Evolutionary conservation across 2,113 vertebrate species (phyloP).

Genomic region (Sander lucioperca): DNA sequence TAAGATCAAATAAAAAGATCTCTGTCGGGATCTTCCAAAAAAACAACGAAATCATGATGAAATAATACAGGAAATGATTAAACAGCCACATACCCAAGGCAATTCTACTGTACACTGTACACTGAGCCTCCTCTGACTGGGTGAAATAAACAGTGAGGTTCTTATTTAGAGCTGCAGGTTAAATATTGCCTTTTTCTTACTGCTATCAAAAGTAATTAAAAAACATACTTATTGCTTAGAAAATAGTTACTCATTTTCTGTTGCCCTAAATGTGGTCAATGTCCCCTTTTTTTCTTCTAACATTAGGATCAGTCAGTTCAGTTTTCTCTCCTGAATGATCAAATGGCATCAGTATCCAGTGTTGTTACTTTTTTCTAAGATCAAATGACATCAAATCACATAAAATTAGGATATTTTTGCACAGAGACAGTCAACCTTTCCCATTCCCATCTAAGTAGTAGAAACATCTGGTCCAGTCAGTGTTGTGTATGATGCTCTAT

Average conservation of each 20-base stretch:
- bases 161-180: not conserved
- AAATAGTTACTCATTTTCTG: no score
- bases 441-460: not conserved
- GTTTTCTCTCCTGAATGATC: not conserved
- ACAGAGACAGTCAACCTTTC: no score
- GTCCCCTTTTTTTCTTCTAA: not conserved
- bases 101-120: not conserved
- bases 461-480: not conserved
- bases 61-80: conserved; percentile 45
- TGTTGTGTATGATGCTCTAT: not conserved
- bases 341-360: not conserved
- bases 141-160: not conserved
- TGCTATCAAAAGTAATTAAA: not conserved
- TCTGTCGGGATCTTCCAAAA: conserved; percentile 32
- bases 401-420: not conserved
- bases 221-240: no score
- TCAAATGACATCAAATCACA: not conserved
- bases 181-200: not conserved
- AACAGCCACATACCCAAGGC: conserved; percentile 19
- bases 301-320: not conserved
- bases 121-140: not conserved
- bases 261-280: not conserved
- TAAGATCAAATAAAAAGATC: conserved; percentile 51
- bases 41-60: conserved; percentile 53
- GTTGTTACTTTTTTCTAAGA: not conserved